Evolutionary conservation across 2,113 vertebrate genomes (phyloP).

Genomic region (Taurulus bubalis): DNA sequence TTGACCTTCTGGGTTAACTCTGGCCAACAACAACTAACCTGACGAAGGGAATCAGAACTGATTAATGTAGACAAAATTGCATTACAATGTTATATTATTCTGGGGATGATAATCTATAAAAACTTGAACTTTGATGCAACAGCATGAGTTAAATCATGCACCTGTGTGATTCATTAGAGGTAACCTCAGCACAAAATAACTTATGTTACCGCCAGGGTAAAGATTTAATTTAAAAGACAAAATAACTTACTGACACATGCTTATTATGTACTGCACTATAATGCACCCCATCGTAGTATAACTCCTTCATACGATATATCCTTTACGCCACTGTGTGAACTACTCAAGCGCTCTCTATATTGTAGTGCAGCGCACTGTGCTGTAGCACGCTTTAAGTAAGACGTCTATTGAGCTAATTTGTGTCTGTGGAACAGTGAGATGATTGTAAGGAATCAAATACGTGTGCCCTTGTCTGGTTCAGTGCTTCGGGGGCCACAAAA

Average conservation of each 20-base stretch:
- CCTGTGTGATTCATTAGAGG: slow-evolving; percentile 41
- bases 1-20: not conserved
- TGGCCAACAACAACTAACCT: not conserved
- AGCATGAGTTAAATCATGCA: slow-evolving; percentile 32
- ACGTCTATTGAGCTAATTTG: not conserved
- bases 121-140: slow-evolving; percentile 21
- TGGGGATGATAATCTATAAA: not conserved
- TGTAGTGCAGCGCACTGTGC: not conserved
- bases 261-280: not conserved
- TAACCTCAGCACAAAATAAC: slow-evolving; percentile 24
- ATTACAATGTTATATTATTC: not conserved
- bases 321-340: not conserved
- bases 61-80: not conserved
- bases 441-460: slow-evolving; percentile 29
- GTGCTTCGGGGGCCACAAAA: slow-evolving; percentile 59
- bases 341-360: not conserved
- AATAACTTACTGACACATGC: slow-evolving; percentile 19
- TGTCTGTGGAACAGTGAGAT: slow-evolving; percentile 24
- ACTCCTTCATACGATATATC: not conserved
- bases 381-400: not conserved
- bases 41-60: not conserved
- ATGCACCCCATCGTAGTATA: not conserved
- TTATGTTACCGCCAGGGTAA: not conserved
- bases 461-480: slow-evolving; percentile 24
- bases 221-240: slow-evolving; percentile 26